A percentile compares a stretch with the other conserved stretches of the same genome.
These are phyloP conservation scores for Clarias magur DNA, from an alignment of 2,113 vertebrate species.

Conservation along the genomic window DNA sequence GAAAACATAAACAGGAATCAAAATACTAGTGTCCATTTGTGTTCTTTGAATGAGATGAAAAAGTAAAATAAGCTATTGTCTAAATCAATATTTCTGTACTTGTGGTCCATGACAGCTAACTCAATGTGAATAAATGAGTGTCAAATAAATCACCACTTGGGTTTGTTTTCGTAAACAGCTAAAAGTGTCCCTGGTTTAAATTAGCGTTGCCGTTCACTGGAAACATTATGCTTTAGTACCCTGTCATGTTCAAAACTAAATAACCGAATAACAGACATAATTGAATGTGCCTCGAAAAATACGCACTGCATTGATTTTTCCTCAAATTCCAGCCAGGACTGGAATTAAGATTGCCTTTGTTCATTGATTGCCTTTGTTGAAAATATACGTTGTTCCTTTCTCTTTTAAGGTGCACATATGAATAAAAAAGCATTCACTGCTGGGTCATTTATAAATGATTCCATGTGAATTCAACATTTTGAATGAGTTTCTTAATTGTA, in stretches of 20 bases:
- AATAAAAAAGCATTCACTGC: neutral
- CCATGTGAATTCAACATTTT: neutral
- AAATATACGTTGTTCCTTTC: neutral
- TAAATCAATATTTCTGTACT: neutral
- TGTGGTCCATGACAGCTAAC: neutral
- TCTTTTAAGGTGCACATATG: no score
- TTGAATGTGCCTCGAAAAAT: neutral
- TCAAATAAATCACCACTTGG: neutral
- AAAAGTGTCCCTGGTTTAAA: neutral
- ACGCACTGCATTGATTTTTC: neutral
- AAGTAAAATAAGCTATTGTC: neutral
- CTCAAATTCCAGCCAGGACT: neutral
- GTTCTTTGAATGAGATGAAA: neutral
- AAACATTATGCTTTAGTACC: neutral
- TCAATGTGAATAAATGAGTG: neutral
- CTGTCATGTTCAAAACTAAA: neutral
- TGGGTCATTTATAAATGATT: neutral
- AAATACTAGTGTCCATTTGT: neutral
- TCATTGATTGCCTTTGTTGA: neutral
- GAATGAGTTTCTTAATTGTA: no score
- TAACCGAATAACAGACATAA: neutral
- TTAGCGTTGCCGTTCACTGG: neutral
- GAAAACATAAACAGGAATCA: neutral
- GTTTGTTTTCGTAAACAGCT: neutral
- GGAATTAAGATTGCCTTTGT: neutral